phyloP scores from a whole-genome alignment of 2,113 vertebrate genomes.

The Tragelaphus buxtoni region DNA sequence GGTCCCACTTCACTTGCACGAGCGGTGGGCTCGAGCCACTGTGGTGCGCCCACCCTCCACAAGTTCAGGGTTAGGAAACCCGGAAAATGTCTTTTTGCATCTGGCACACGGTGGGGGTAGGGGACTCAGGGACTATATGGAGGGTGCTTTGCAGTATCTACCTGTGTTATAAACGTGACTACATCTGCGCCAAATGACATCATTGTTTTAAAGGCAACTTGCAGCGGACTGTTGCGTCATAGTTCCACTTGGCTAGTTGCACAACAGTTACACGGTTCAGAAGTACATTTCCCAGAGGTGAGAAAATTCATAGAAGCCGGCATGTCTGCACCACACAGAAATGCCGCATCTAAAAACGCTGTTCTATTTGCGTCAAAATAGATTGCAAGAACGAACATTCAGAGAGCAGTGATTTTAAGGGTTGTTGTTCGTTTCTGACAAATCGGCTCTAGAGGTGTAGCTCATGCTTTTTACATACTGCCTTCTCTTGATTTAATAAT shows the following conservation, averaged over 20 bases:
- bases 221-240: conserved; percentile 72
- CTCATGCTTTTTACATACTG: conserved; percentile 26
- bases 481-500: conserved; percentile 22
- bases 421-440: conserved; percentile 20
- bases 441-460: conserved; percentile 4
- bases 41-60: background rate
- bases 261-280: conserved; percentile 14
- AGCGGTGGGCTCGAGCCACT: background rate
- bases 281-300: conserved; percentile 42
- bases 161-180: conserved; percentile 51
- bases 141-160: background rate
- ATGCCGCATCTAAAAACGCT: conserved; percentile 33
- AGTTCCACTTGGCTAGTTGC: background rate
- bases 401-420: background rate
- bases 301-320: conserved; percentile 47
- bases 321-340: background rate
- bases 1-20: background rate
- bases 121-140: background rate
- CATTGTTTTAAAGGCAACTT: conserved; percentile 65
- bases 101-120: background rate
- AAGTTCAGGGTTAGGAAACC: background rate
- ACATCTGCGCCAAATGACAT: conserved; percentile 35
- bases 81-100: conserved; percentile 11
- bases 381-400: conserved; percentile 23
- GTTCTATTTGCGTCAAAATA: conserved; percentile 37